phyloP scores from a whole-genome alignment of 1,140 invertebrate species.

The Asbolus verrucosus region DNA sequence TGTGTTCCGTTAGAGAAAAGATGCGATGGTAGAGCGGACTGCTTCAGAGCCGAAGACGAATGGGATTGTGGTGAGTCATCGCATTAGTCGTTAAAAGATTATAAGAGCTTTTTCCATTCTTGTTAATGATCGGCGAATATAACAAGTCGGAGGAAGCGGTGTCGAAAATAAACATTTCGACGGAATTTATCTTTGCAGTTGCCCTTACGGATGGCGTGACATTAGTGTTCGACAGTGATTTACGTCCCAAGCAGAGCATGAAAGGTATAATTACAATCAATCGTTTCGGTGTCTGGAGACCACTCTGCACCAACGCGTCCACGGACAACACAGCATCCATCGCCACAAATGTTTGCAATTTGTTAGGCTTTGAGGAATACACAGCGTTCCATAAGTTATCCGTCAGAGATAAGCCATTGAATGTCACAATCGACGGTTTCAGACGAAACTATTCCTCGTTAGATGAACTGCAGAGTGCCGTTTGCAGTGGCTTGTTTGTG shows the following conservation, averaged over 20 bases:
- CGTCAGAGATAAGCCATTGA: slow-evolving; percentile 51
- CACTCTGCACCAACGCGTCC: slow-evolving; percentile 69
- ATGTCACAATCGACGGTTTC: slow-evolving; percentile 34
- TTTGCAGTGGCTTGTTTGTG: slow-evolving; percentile 61
- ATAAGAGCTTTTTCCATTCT: slow-evolving; percentile 35
- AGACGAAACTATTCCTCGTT: slow-evolving; percentile 24
- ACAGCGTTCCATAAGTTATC: slow-evolving; percentile 50
- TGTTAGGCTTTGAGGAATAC: slow-evolving; percentile 72
- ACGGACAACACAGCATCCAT: slow-evolving; percentile 55
- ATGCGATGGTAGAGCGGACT: slow-evolving; percentile 75
- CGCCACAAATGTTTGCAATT: slow-evolving; percentile 69
- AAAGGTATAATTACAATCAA: slow-evolving; percentile 73
- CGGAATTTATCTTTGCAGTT: slow-evolving; percentile 67
- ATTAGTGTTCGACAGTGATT: slow-evolving; percentile 70
- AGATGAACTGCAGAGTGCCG: slow-evolving; percentile 16
- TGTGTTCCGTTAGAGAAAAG: slow-evolving; percentile 71
- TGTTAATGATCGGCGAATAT: slow-evolving; percentile 19
- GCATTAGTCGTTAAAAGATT: slow-evolving; percentile 31
- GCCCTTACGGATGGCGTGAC: slow-evolving; percentile 73
- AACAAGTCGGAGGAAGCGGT: slow-evolving; percentile 19
- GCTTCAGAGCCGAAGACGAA: slow-evolving; percentile 78
- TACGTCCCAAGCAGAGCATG: slow-evolving; percentile 69
- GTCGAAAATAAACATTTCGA: slow-evolving; percentile 34
- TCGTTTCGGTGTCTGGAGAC: slow-evolving; percentile 70
- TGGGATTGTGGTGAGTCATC: slow-evolving; percentile 73